Conservation (phyloP, 2,888 invertebrate species). For the Synergus umbraculus region DNA sequence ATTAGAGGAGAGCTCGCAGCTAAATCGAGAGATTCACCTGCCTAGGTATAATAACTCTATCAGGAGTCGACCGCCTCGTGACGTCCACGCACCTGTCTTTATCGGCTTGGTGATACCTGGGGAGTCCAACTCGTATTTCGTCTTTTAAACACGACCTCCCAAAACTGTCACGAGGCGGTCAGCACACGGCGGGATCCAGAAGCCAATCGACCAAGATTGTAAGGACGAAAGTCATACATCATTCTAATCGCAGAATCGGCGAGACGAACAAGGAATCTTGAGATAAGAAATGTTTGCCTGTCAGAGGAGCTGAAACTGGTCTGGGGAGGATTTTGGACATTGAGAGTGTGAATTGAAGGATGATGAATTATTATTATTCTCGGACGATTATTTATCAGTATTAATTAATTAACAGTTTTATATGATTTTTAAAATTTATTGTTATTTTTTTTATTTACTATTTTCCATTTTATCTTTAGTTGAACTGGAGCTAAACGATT, state of each 20-base stretch:
- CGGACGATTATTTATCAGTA: too few relatives aligned
- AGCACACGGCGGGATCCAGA: conserved; percentile 2
- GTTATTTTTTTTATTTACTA: too few relatives aligned
- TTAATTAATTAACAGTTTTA: too few relatives aligned
- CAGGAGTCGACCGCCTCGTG: conserved; percentile 3
- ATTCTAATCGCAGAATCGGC: conserved; percentile 24
- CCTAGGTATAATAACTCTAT: conserved; percentile 38
- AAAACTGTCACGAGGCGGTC: conserved; percentile 30
- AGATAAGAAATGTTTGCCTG: background rate
- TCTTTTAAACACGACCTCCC: conserved; percentile 10
- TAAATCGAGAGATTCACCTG: conserved; percentile 34
- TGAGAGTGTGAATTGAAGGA: background rate
- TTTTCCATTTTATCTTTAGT: background rate
- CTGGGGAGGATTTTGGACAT: background rate
- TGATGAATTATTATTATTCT: too few relatives aligned
- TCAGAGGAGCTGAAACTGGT: background rate
- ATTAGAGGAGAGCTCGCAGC: conserved; percentile 29
- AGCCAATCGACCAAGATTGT: background rate
- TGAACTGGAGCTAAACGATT: background rate
- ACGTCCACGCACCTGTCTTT: conserved; percentile 25
- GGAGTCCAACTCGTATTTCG: conserved; percentile 32
- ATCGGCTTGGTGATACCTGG: conserved; percentile 24
- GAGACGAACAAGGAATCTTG: background rate
- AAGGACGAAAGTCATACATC: background rate
- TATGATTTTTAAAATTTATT: too few relatives aligned